Evolutionary conservation across 2,888 invertebrate species (phyloP), one percentile per base, ranked within the genome.

Genomic region (Nematopogon swammerdamellus): DNA sequence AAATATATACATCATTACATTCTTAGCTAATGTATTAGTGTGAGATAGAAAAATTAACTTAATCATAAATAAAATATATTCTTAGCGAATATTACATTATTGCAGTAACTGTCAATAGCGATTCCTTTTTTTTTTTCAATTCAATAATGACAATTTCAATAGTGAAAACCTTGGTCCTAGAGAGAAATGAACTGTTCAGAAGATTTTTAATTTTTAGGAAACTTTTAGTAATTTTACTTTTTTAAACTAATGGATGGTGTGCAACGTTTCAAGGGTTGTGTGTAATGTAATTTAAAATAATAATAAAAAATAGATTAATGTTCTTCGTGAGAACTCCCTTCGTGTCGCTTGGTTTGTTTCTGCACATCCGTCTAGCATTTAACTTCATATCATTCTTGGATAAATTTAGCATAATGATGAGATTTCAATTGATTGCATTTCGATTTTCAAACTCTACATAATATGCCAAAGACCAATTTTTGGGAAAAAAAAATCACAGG

Each of bases 261-360:
- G 79, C 77, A 79, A 76, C 36, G 11, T 77, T 70, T 72, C 74
- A 77, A 79, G 71, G 79, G 79, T 79, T 79, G 79, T 79, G 79
- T 79, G 77, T 79, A 79, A 79, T 76, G 67, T 36, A 36, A 36
- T 74, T n/a, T 75, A 75, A 74, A 70, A 72, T 77, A 76, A 70
- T 68, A 72, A 69, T 74, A 70, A 75, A 75, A 72, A 70, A 19
- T 18, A 19, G 18, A 45, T 19, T 17, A 19, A 19, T 14, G 6
- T 19, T 19, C 11, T 19, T n/a, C 70, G 61, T 73, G 70, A 70
- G 68, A 61, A 61, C 64, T 69, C 67, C 68, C 69, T 71, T 42
- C 64, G 60, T 57, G 62, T 64, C 64, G 69, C 66, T 65, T 63
- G 60, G 61, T 60, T 62, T 62, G 59, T 56, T 58, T 60, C 55